Evolutionary conservation across 2,113 vertebrate species (phyloP), one percentile per base, ranked within the genome.

Genomic region (Hydrolagus affinis): DNA sequence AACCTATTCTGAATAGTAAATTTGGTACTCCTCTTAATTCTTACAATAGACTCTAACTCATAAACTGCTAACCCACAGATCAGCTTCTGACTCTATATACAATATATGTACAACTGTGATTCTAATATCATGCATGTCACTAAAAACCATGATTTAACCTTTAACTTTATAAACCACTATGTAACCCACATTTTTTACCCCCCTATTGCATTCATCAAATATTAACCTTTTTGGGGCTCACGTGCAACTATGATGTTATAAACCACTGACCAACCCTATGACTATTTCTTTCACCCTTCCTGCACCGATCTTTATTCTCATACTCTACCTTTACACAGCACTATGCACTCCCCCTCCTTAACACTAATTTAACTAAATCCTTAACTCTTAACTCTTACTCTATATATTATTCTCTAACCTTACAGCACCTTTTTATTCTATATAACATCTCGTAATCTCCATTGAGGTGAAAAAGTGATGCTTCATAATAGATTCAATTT

Each of bases 11-110:
- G n/a, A n/a, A n/a, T n/a, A n/a, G n/a, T n/a, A n/a, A n/a, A n/a
- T n/a, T n/a, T n/a, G n/a, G n/a, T n/a, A n/a, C n/a, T n/a, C 66
- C 66, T 83, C 77, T 83, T 83, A 83, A 83, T 83, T 83, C 62
- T 64, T 64, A 83, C 77, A 83, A 83, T 64, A 83, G 59, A 83
- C 77, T 83, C n/a, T 66, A 83, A 66, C 60, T 25, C 77, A 83
- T 83, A 83, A 83, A 66, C 77, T 6, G 12, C 32, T 23, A 83
- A 57, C 66, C 15, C 60, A 83, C 66, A 83, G 66, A 83, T 83
- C 77, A 66, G 62, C 30, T n/a, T 28, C 23, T 80, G 30, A 11
- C 66, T 64, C 66, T 66, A 66, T 83, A 83, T 83, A 83, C 60
- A n/a, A 83, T 83, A 25, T 60, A 83, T n/a, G n/a, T n/a, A n/a